A percentile compares a stretch with the other conserved stretches of the same genome.
Conservation (phyloP, 1,140 invertebrate genomes). For the Chelonus insularis region DNA sequence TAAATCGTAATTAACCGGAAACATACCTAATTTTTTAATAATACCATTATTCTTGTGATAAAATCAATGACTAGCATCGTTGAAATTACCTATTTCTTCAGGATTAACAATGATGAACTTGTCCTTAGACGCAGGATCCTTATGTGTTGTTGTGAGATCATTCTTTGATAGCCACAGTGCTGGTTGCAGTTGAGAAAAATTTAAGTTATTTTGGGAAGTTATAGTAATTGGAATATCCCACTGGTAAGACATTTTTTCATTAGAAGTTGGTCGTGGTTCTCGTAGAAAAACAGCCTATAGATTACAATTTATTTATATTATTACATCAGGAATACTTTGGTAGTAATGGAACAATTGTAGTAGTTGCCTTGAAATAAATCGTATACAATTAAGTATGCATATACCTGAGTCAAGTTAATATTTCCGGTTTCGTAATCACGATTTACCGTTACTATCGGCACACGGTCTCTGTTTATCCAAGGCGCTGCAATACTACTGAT, state of each 20-base stretch:
- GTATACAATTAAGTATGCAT: neutral
- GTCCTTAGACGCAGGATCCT: conserved; percentile 60
- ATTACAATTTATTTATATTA: conserved; percentile 1
- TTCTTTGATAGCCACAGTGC: conserved; percentile 65
- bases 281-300: conserved; percentile 69
- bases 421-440: conserved; percentile 69
- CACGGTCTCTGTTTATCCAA: conserved; percentile 80
- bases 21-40: conserved; percentile 64
- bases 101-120: conserved; percentile 76
- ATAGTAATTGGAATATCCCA: conserved; percentile 75
- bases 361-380: conserved; percentile 13
- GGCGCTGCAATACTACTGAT: conserved; percentile 72
- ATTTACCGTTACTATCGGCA: conserved; percentile 76
- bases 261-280: conserved; percentile 59
- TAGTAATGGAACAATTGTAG: neutral
- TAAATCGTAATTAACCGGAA: conserved; percentile 79
- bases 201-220: conserved; percentile 60
- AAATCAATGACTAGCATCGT: too few species aligned
- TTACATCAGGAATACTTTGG: neutral
- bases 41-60: conserved; percentile 1
- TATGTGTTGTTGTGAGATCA: conserved; percentile 45
- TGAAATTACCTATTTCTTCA: conserved; percentile 80
- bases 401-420: conserved; percentile 67
- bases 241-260: conserved; percentile 58
- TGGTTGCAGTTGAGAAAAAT: conserved; percentile 62